These are phyloP conservation scores for Taphrorychus bicolor DNA, from an alignment of 2,888 invertebrate genomes.

Conservation along the genomic window DNA sequence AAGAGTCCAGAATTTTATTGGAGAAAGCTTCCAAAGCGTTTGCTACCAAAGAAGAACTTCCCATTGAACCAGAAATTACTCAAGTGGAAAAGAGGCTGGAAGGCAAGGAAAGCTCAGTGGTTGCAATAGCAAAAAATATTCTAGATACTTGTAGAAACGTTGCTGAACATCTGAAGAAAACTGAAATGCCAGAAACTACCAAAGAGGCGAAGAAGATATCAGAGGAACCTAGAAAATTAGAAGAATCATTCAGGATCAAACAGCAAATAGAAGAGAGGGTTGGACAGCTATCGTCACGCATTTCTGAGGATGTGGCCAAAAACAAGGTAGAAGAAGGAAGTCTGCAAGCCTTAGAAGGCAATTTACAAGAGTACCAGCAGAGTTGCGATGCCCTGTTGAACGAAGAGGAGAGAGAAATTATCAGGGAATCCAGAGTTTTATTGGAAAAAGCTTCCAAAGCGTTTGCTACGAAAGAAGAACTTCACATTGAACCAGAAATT, in stretches of 20 bases:
- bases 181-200: background rate
- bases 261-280: background rate
- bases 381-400: background rate
- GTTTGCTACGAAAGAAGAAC: constrained; percentile 3
- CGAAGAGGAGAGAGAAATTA: constrained; percentile 17
- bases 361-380: background rate
- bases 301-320: background rate
- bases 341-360: background rate
- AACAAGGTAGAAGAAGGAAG: background rate
- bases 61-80: constrained; percentile 13
- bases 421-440: constrained; percentile 25
- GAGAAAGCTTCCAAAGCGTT: constrained; percentile 27
- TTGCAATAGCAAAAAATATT: constrained; percentile 40
- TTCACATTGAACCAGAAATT: background rate
- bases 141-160: background rate
- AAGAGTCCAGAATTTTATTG: constrained; percentile 22
- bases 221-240: background rate
- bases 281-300: background rate
- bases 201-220: background rate
- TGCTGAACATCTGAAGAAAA: background rate
- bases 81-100: background rate
- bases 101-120: background rate
- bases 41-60: constrained; percentile 17
- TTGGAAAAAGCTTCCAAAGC: constrained; percentile 24
- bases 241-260: background rate